A percentile compares a stretch with the other conserved stretches of the same genome.
phyloP scores from a whole-genome alignment of 2,113 vertebrate species.

The Semnopithecus entellus region DNA sequence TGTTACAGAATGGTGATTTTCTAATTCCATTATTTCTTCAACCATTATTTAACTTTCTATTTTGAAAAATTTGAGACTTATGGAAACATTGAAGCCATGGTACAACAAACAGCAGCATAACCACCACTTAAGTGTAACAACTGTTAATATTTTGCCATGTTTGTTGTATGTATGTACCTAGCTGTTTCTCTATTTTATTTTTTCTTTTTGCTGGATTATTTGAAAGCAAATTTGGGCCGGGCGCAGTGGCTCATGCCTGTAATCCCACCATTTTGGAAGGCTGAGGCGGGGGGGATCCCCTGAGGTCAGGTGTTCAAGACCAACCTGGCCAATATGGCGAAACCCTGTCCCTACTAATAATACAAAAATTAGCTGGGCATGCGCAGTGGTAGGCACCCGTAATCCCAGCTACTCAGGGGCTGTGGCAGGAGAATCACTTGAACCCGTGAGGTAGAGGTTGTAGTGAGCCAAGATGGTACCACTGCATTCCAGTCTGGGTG shows the following conservation, averaged over 20 bases:
- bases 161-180: not conserved
- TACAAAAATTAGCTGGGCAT: no score
- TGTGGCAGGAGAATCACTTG: no score
- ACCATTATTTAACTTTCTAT: not conserved
- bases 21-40: not conserved
- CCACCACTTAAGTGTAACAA: not conserved
- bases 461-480: no score
- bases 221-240: no score
- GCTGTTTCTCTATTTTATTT: not conserved
- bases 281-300: rapidly evolving
- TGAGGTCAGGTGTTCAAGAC: no score
- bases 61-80: not conserved
- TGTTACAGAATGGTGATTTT: not conserved
- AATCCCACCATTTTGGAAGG: no score
- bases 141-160: not conserved
- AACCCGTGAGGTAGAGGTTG: rapidly evolving
- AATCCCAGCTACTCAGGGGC: no score
- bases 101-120: not conserved
- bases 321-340: no score
- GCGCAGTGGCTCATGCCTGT: no score
- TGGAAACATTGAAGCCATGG: not conserved
- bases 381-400: no score
- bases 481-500: no score
- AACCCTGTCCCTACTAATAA: no score
- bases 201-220: not conserved